Evolutionary conservation across 2,113 vertebrate species (phyloP), one percentile per base, ranked within the genome.

Genomic region (Sterna hirundo): DNA sequence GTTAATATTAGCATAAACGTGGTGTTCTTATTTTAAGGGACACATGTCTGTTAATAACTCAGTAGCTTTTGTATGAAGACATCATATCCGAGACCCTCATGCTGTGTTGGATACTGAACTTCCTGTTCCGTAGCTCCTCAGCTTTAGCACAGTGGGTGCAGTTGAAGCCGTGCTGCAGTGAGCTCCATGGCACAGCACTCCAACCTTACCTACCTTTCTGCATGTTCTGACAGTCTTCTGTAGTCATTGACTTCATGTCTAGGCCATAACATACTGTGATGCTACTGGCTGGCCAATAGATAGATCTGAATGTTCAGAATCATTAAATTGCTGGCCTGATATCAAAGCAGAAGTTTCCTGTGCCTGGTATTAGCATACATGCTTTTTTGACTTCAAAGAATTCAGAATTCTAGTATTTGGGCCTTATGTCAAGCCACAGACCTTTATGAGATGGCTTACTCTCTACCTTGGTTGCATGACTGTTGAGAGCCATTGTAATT

Each of bases 1-100:
- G 16, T 42, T 71, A 79, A 62, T 55, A 49, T 49, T 27, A 55
- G 22, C 0, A 0, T 46, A 51, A 22, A 44, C 32, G 9, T 70
- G 11, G 5, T 66, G 2, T 16, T 74, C 25, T 25, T 79, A 42
- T 54, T 86, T 86, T 71, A 62, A 86, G 40, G 40, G 19, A 51
- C 9, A 55, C 22, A 38, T 8, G 6, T 81, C 32, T 57, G 13
- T 30, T 86, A 94, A 40, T 42, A 71, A 10, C 25, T 80, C n/a
- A 10, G 23, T 17, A 76, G 38, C 32, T 65, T 64, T 47, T 78
- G 2, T 49, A 17, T 36, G 42, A 66, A 66, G 51, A 11, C 60
- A 30, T 49, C 18, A 3, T 36, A 44, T 38, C 64, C 29, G 64
- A 44, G 38, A 42, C 46, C 38, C 19, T 44, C 22, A 5, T 10